Evolutionary conservation across 92 coral and sea anemone genomes (phyloP), one percentile per base, ranked within the genome.

Genomic region (Heliopora coerulea): DNA sequence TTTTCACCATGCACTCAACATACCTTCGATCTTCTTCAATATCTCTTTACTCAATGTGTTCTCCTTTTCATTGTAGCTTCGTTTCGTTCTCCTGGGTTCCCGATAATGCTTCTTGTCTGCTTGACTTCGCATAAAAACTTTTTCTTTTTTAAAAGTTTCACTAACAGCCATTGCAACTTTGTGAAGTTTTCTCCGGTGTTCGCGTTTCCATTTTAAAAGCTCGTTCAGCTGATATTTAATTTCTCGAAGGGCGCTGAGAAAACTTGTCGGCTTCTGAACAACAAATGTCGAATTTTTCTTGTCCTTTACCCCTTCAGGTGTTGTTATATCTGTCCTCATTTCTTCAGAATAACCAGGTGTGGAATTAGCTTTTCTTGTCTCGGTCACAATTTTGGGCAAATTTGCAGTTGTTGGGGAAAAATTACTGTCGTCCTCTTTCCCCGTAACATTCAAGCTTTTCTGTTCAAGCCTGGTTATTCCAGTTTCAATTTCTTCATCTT

Each of bases 21-120:
- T 5, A 67, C 74, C 59, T 67, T 67, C 74, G 29, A 67, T 67
- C 74, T 26, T 46, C 26, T 30, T 54, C 59, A 67, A 3, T 67
- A 67, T 49, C 23, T 67, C 74, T 8, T 67, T 29, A 24, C 74
- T 44, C 21, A 67, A 67, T 44, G 58, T 59, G 33, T 29, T 48
- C 7, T 44, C 74, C 10, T 14, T 48, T 68, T 50, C 24, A 54
- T 18, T 11, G 13, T 35, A 2, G 57, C 77, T 70, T 31, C 77
- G 62, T 54, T 54, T 70, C 23, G 13, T 50, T 70, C 77, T 70
- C 13, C 31, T 34, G 41, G 3, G 29, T 56, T 28, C 9, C 26
- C 7, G 7, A 17, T 50, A 7, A 3, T 17, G 21, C 26, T 50
- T 50, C 12, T 56, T 56, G 61, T 28, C 30, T 3, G 61, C 52